phyloP scores from a whole-genome alignment of 1,140 invertebrate species.

The Ooceraea biroi region DNA sequence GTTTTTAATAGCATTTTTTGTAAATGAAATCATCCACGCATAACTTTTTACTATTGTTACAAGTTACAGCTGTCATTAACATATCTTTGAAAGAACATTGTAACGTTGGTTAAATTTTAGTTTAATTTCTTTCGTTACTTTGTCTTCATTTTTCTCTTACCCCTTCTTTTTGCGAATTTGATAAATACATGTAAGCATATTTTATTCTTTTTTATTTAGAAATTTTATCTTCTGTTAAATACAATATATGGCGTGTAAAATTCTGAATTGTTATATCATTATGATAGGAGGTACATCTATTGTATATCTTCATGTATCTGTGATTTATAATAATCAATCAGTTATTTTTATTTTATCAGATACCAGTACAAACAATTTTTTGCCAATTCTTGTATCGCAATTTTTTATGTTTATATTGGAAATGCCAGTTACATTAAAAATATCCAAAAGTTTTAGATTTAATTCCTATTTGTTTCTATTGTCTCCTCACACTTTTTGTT shows the following conservation, averaged over 20 bases:
- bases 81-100: neutral
- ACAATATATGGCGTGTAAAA: neutral
- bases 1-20: constrained; percentile 60
- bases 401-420: constrained; percentile 17
- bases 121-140: neutral
- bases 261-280: neutral
- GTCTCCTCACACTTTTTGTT: constrained; percentile 12
- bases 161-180: neutral
- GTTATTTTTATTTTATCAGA: neutral
- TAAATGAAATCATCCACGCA: constrained; percentile 52
- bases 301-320: neutral
- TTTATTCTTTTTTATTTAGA: neutral
- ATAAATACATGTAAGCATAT: neutral
- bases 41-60: constrained; percentile 4
- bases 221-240: neutral
- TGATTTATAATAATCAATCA: neutral
- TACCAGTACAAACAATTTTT: neutral
- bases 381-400: neutral
- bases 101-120: neutral
- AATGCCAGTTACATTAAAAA: constrained; percentile 1
- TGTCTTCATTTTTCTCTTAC: neutral
- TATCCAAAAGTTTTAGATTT: constrained; percentile 11
- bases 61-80: neutral
- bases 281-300: neutral
- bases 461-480: constrained; percentile 26